Base-by-base conservation (phyloP, 2,888 invertebrate genomes). In the Chorisops tibialis region DNA sequence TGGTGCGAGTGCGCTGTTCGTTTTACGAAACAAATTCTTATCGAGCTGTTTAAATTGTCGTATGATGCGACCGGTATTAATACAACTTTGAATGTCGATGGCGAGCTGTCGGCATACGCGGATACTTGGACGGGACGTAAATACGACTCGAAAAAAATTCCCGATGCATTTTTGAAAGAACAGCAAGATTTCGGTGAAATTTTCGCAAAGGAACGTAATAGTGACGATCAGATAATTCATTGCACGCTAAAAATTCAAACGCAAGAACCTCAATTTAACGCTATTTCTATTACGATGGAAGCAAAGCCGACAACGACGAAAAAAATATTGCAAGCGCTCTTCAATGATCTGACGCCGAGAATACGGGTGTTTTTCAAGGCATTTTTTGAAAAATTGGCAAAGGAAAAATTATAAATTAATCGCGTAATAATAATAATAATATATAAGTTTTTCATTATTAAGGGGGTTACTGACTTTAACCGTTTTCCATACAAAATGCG, bases 301-400 rank as follows among this genome's bases (percentile, higher is more conserved):
- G 11, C 30, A 12, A 2, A 12, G 5, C 41, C 18, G 1, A 6
- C 24, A 21, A 16, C 43, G 6, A 11, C 16, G 2, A 43, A 52
- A 35, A 59, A 41, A 12, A 19, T 11, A n/a, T 18, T 64, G 7
- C 38, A 45, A 12, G 16, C 35, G 5, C 62, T 64, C 19, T 62
- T 64, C 37, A 60, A 41, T 12, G 56, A 65, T 16, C 51, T 60
- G 12, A 63, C 58, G 11, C 22, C 18, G 9, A 59, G 62, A 6
- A 45, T 62, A 47, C 38, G 65, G 7, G 22, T 14, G 6, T 65
- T 62, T 41, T 56, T 56, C 11, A 60, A 39, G n/a, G 65, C 65
- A 16, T 60, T 60, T 18, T 62, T 65, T 21, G 61, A 65, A n/a
- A 52, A 54, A 39, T 48, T 61, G 6, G 47, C 61, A n/a, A 37